Evolutionary conservation across 2,888 invertebrate species (phyloP).

Genomic region (Coleophora flavipennella): DNA sequence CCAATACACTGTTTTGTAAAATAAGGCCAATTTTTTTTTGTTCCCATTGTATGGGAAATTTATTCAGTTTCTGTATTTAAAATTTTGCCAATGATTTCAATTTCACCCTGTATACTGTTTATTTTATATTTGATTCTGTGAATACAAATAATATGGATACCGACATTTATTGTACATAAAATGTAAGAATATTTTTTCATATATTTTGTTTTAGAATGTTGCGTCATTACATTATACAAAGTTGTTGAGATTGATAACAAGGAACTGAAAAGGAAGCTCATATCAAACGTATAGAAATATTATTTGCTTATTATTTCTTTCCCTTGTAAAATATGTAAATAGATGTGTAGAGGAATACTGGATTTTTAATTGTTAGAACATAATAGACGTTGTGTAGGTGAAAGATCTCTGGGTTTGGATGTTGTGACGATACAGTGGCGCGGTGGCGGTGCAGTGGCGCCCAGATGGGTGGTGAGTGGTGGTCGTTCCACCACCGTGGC

Average conservation of each 20-base stretch:
- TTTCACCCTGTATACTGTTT: conserved; percentile 7
- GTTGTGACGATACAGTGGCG: conserved; percentile 18
- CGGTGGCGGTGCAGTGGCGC: too few species aligned
- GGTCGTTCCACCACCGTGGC: not conserved
- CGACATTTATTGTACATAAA: conserved; percentile 38
- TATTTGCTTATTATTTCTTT: conserved; percentile 58
- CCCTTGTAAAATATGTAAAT: conserved; percentile 70
- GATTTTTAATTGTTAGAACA: conserved; percentile 44
- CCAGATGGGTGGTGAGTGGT: too few species aligned
- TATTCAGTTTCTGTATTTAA: too few species aligned
- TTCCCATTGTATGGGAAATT: too few species aligned
- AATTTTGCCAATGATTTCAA: too few species aligned
- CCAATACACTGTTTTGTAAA: too few species aligned
- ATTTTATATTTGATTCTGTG: too few species aligned
- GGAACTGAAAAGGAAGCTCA: conserved; percentile 54
- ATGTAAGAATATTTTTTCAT: conserved; percentile 34
- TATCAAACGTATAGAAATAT: conserved; percentile 63
- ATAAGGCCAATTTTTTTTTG: too few species aligned
- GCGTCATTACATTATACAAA: conserved; percentile 27
- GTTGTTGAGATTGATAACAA: conserved; percentile 38
- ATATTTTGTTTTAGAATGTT: conserved; percentile 24
- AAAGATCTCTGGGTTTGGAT: conserved; percentile 34
- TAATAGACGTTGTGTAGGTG: conserved; percentile 42
- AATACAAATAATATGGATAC: too few species aligned
- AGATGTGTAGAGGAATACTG: conserved; percentile 46